Evolutionary conservation across 2,113 vertebrate species (phyloP).

Genomic region (Henicopernis longicauda): DNA sequence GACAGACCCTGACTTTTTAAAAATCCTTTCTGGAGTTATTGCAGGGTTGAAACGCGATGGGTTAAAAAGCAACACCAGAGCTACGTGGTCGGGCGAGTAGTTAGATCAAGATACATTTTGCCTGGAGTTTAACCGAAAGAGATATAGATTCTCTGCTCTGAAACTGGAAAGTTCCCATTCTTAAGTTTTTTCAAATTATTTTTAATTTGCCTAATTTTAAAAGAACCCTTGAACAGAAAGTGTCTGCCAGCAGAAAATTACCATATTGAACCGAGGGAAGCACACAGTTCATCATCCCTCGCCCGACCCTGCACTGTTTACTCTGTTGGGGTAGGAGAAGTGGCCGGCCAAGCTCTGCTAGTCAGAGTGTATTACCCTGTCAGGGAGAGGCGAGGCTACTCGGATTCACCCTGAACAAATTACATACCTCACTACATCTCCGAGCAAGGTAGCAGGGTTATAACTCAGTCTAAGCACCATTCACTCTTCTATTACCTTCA

Average conservation of each 20-base stretch:
- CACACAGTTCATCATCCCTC: constrained; percentile 19
- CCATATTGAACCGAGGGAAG: neutral
- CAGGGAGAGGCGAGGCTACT: constrained; percentile 70
- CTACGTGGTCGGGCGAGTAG: neutral
- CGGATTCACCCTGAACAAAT: constrained; percentile 80
- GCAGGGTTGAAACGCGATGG: neutral
- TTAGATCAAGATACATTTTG: neutral
- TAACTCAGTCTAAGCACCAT: constrained; percentile 84
- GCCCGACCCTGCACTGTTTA: constrained; percentile 67
- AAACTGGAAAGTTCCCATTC: neutral
- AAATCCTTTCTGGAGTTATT: neutral
- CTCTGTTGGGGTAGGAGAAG: constrained; percentile 27
- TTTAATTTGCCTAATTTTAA: neutral
- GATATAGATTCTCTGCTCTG: neutral
- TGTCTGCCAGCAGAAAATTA: constrained; percentile 18
- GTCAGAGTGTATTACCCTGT: constrained; percentile 77
- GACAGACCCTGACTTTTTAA: neutral
- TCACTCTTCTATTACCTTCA: constrained; percentile 85
- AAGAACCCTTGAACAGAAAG: neutral
- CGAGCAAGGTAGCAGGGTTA: constrained; percentile 69
- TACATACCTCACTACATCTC: constrained; percentile 69
- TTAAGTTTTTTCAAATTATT: neutral
- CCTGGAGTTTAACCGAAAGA: neutral
- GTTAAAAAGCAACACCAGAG: neutral
- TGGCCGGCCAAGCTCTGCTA: constrained; percentile 74